Conservation (phyloP, 64 coral and sea anemone species). For the Stichodactyla helianthus region DNA sequence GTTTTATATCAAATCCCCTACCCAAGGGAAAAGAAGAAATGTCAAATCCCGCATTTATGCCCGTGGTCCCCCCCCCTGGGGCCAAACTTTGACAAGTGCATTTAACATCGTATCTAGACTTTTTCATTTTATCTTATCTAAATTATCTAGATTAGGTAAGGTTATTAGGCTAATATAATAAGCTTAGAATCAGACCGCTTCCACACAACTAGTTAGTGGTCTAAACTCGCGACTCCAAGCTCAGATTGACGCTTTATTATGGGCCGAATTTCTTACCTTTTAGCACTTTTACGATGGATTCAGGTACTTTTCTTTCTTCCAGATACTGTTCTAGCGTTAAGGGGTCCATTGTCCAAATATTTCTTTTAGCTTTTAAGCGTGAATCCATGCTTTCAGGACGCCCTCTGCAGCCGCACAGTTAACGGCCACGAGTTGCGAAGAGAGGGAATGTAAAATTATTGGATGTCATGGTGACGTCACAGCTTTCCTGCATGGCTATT, state of each 20-base stretch:
- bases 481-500: neutral
- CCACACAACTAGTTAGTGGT: no score
- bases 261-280: constrained; percentile 2
- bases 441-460: neutral
- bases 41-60: no score
- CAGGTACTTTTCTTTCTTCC: neutral
- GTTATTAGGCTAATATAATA: no score
- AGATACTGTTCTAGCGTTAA: neutral
- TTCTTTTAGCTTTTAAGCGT: neutral
- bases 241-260: no score
- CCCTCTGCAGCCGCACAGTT: neutral
- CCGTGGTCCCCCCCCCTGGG: no score
- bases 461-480: constrained; percentile 7
- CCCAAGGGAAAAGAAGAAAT: no score
- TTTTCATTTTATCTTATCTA: no score
- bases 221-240: no score
- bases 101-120: neutral
- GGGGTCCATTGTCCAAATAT: constrained; percentile 16
- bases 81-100: no score
- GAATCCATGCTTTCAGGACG: neutral
- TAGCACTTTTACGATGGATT: neutral
- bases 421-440: neutral
- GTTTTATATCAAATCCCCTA: no score
- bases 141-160: no score
- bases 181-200: no score